Conservation (phyloP, 2,113 vertebrate species). For the Onychorhynchus coronatus region DNA sequence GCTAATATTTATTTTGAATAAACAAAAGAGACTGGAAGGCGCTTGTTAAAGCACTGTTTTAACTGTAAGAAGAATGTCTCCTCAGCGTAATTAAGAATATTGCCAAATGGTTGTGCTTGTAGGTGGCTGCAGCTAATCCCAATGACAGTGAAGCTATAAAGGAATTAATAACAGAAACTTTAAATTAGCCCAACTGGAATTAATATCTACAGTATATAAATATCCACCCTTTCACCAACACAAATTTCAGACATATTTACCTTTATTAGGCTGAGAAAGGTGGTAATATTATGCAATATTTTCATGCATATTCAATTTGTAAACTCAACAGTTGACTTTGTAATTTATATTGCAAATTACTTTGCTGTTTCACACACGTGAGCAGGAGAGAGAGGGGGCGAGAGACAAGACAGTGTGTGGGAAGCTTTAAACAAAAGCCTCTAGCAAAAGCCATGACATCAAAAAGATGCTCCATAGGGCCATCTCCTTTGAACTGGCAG, state of each 20-base stretch:
- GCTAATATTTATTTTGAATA: constrained; percentile 46
- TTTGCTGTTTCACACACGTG: constrained; percentile 17
- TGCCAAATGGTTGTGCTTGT: neutral
- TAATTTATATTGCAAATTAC: constrained; percentile 58
- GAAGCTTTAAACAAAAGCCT: constrained; percentile 58
- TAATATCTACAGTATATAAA: constrained; percentile 63
- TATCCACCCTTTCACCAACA: constrained; percentile 36
- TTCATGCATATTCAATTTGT: constrained; percentile 47
- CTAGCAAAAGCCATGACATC: constrained; percentile 43
- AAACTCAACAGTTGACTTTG: constrained; percentile 47
- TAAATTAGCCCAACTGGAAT: constrained; percentile 63
- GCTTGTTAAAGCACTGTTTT: constrained; percentile 15
- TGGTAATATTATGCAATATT: constrained; percentile 19
- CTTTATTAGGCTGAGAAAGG: constrained; percentile 27
- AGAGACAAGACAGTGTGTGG: neutral
- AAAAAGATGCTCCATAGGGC: constrained; percentile 48
- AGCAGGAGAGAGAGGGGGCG: neutral
- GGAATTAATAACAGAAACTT: constrained; percentile 68
- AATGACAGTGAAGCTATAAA: constrained; percentile 3
- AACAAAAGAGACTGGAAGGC: neutral
- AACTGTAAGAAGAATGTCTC: neutral
- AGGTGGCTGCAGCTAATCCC: constrained; percentile 41
- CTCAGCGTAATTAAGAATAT: constrained; percentile 53
- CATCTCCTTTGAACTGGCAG: constrained; percentile 64
- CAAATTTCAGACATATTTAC: constrained; percentile 52